Evolutionary conservation across 2,888 invertebrate genomes (phyloP).

Genomic region (Pyrochroa serraticornis): DNA sequence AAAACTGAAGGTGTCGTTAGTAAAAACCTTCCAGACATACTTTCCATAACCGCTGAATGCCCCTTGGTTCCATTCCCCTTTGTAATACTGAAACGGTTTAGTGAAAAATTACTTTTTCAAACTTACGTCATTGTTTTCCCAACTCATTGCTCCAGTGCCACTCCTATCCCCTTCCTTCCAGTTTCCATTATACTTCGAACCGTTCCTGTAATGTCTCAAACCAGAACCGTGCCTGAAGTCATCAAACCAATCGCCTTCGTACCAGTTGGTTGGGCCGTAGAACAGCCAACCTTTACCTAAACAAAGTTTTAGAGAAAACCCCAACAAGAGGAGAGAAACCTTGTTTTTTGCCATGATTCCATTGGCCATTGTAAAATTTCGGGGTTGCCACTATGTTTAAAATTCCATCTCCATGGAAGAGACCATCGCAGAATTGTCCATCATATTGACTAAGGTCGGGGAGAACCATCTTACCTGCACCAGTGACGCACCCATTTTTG

Average conservation of each 20-base stretch:
- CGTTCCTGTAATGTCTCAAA: slow-evolving; percentile 61
- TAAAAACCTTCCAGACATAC: slow-evolving; percentile 64
- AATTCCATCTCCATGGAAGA: slow-evolving; percentile 59
- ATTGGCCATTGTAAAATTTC: slow-evolving; percentile 55
- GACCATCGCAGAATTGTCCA: slow-evolving; percentile 64
- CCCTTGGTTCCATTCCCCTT: slow-evolving; percentile 65
- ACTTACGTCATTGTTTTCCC: slow-evolving; percentile 66
- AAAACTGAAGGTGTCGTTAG: slow-evolving; percentile 62
- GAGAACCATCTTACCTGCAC: slow-evolving; percentile 63
- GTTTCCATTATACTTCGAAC: slow-evolving; percentile 63
- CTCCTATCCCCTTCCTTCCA: slow-evolving; percentile 62
- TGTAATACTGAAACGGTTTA: slow-evolving; percentile 60
- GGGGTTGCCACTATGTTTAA: slow-evolving; percentile 42
- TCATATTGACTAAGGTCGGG: slow-evolving; percentile 65
- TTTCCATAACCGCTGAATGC: slow-evolving; percentile 65
- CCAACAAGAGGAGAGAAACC: slow-evolving; percentile 38
- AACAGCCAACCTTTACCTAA: slow-evolving; percentile 53
- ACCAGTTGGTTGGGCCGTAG: slow-evolving; percentile 52
- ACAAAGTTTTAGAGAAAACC: no score
- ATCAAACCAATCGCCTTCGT: slow-evolving; percentile 58
- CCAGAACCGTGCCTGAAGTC: slow-evolving; percentile 61
- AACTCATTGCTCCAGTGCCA: slow-evolving; percentile 67
- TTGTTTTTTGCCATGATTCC: slow-evolving; percentile 54
- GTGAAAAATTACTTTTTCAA: neutral
- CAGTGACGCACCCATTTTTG: slow-evolving; percentile 62